These are phyloP conservation scores for Numenius phaeopus DNA, from an alignment of 2,797 vertebrate species.

Conservation along the genomic window DNA sequence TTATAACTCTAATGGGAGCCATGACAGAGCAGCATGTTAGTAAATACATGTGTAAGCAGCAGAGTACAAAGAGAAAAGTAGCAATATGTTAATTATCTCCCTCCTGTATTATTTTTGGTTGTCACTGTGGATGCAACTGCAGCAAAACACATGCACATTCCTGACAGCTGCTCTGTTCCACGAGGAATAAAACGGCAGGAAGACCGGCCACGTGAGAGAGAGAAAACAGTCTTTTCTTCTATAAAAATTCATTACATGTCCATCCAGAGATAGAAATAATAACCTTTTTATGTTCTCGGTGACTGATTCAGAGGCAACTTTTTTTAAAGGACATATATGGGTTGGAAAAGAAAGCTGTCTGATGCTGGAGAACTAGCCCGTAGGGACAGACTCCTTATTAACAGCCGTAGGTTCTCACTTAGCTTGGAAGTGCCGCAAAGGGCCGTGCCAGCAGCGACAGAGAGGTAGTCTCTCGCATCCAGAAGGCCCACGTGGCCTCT, in stretches of 20 bases:
- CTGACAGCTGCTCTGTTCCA: constrained; percentile 45
- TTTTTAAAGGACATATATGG: neutral
- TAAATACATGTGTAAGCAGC: constrained; percentile 73
- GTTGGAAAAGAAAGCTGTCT: neutral
- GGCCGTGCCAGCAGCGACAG: neutral
- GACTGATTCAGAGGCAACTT: neutral
- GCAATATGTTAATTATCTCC: constrained; percentile 66
- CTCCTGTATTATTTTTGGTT: constrained; percentile 63
- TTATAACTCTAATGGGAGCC: constrained; percentile 71
- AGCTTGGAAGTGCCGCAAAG: neutral
- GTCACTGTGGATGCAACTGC: constrained; percentile 52
- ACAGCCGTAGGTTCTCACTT: neutral
- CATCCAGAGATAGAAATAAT: constrained; percentile 22
- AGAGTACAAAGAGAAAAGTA: constrained; percentile 66
- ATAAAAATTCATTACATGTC: neutral
- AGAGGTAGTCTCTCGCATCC: neutral
- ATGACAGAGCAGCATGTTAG: constrained; percentile 67
- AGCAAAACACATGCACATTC: neutral
- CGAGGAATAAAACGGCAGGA: constrained; percentile 28
- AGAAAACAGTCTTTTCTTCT: constrained; percentile 31
- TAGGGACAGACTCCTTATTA: neutral
- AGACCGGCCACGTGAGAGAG: neutral
- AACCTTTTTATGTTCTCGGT: neutral
- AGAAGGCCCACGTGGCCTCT: neutral
- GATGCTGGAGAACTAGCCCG: neutral